Evolutionary conservation across 2,888 invertebrate genomes (phyloP).

Genomic region (Microctonus brassicae): DNA sequence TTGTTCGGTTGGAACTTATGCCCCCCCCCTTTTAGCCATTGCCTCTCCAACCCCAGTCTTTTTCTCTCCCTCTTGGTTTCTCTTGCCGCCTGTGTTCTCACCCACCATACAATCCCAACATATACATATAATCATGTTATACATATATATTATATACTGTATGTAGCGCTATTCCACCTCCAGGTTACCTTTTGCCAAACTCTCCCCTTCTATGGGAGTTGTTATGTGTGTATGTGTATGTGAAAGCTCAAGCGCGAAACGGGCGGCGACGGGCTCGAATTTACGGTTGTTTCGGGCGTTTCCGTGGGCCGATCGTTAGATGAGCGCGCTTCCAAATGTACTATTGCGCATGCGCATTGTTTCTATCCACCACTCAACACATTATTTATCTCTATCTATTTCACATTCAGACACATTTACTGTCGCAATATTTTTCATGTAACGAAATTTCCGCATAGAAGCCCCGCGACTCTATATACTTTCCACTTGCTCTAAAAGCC

Average conservation of each 20-base stretch:
- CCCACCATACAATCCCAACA: slow-evolving; percentile 12
- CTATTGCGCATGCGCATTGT: slow-evolving; percentile 36
- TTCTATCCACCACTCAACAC: background rate
- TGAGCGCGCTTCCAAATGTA: slow-evolving; percentile 35
- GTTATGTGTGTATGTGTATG: no score
- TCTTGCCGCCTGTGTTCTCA: slow-evolving; percentile 17
- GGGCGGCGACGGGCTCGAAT: slow-evolving; percentile 33
- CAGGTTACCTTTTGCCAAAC: slow-evolving; percentile 5
- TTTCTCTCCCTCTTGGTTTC: background rate
- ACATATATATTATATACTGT: background rate
- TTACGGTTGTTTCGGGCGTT: slow-evolving; percentile 54
- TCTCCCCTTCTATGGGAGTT: no score
- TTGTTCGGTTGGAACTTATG: slow-evolving; percentile 26
- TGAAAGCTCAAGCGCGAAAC: background rate
- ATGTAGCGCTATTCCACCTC: slow-evolving; percentile 11
- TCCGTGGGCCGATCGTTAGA: slow-evolving; percentile 62
- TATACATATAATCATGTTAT: background rate
- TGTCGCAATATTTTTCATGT: background rate
- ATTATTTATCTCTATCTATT: slow-evolving; percentile 7
- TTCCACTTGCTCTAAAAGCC: background rate
- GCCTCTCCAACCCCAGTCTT: slow-evolving; percentile 1
- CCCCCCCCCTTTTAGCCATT: no score
- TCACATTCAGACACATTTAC: background rate
- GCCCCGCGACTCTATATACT: background rate
- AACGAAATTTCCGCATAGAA: slow-evolving; percentile 10